These are phyloP conservation scores for Microctonus brassicae DNA, from an alignment of 2,888 invertebrate species.

Conservation along the genomic window DNA sequence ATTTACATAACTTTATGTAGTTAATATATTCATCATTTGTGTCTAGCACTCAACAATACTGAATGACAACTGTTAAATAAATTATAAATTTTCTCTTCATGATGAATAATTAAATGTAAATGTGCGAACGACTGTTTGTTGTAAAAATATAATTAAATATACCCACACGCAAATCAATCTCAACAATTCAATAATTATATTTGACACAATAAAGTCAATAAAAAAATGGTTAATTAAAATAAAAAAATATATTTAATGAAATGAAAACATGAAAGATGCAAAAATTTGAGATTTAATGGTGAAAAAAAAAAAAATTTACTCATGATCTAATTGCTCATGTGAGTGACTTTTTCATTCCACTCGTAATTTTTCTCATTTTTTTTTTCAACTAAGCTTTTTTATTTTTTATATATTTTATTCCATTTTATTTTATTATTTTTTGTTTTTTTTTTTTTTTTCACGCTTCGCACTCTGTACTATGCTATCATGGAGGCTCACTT, in stretches of 20 bases:
- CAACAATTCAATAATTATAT: too few relatives aligned
- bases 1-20: too few relatives aligned
- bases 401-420: slow-evolving; percentile 7
- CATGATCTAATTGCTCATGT: slow-evolving; percentile 2
- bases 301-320: neutral
- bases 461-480: neutral
- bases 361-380: slow-evolving; percentile 27
- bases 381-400: slow-evolving; percentile 7
- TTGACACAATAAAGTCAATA: too few relatives aligned
- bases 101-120: too few relatives aligned
- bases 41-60: too few relatives aligned
- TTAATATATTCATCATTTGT: too few relatives aligned
- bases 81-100: too few relatives aligned
- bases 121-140: too few relatives aligned
- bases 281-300: neutral
- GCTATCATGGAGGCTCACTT: neutral
- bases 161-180: too few relatives aligned
- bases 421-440: slow-evolving; percentile 20
- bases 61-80: too few relatives aligned
- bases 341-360: slow-evolving; percentile 21
- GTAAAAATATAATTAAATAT: too few relatives aligned
- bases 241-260: neutral
- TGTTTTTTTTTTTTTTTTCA: slow-evolving; percentile 2
- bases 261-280: neutral
- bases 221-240: neutral